Evolutionary conservation across 1,140 invertebrate genomes (phyloP).

Genomic region (Leguminivora glycinivorella): DNA sequence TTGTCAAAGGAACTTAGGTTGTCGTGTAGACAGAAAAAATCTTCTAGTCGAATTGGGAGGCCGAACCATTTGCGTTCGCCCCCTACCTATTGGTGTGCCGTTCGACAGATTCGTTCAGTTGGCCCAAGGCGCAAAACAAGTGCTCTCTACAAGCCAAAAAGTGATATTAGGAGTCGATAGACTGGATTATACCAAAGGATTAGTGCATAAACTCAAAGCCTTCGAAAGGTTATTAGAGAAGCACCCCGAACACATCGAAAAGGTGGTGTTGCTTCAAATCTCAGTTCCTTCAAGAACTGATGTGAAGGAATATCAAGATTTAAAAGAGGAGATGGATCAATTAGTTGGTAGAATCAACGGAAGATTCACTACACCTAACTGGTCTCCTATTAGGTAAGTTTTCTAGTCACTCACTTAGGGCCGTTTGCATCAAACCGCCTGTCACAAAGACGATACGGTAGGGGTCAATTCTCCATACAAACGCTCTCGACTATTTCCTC

Average conservation of each 20-base stretch:
- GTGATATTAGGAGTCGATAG: slow-evolving; percentile 92
- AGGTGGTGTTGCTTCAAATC: slow-evolving; percentile 91
- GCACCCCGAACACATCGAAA: slow-evolving; percentile 91
- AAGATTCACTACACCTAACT: slow-evolving; percentile 91
- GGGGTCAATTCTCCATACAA: no score
- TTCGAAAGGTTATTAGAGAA: slow-evolving; percentile 92
- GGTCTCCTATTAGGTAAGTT: slow-evolving; percentile 89
- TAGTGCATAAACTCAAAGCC: slow-evolving; percentile 90
- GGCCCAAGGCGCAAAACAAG: slow-evolving; percentile 87
- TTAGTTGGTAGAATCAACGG: slow-evolving; percentile 93
- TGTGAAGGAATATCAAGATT: slow-evolving; percentile 93
- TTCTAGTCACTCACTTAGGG: neutral
- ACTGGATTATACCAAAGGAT: slow-evolving; percentile 94
- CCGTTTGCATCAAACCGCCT: no score
- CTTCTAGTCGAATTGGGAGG: slow-evolving; percentile 92
- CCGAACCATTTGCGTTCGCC: slow-evolving; percentile 89
- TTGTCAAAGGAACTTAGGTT: slow-evolving; percentile 91
- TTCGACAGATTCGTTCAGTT: slow-evolving; percentile 92
- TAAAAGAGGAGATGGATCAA: slow-evolving; percentile 95
- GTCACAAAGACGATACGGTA: no score
- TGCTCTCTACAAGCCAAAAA: slow-evolving; percentile 87
- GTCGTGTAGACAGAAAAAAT: slow-evolving; percentile 92
- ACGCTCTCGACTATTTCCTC: no score
- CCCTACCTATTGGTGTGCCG: slow-evolving; percentile 92
- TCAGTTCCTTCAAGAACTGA: slow-evolving; percentile 94